Base-by-base conservation (phyloP, 2,797 vertebrate genomes). In the Manis pentadactyla region DNA sequence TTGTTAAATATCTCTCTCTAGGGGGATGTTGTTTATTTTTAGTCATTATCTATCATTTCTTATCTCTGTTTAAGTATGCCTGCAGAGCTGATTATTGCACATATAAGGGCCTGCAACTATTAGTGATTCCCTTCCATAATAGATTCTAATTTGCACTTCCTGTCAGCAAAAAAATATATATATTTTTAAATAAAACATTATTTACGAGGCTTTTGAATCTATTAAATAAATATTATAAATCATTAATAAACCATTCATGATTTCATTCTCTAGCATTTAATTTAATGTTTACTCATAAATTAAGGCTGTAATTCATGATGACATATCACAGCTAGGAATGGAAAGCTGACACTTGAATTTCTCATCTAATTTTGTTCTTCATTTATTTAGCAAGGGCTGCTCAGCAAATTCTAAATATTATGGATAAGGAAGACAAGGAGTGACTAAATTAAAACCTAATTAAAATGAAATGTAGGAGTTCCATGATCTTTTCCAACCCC, bases 241-340 rank as follows among this genome's bases (percentile, higher is more conserved):
- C 79, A 90, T 95, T 96, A 93, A 95, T 64, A 96, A 94, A 74
- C 19, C 34, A 73, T 53, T 46, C 19, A 84, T 31, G 42, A 78
- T 96, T 82, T 85, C 6, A 91, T 94, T 94, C 77, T 49, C 34
- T 91, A 90, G 21, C 19, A 86, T 91, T 97, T 94, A 94, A 89
- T 55, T 73, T 95, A 95, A 93, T 93, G 31, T 96, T 97, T 97
- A 79, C 34, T 97, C 61, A 90, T 93, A 95, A 94, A 95, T 95
- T 90, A 81, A 93, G 46, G 12, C 34, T 96, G 0, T 87, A 82
- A 88, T 81, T 12, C 39, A 49, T 74, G 4, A 74, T 93, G 87
- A 39, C 14, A 25, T 37, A 66, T 7, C 66, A 85, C 3, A 96
- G 77, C 7, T 14, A 79, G 1, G 1, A 68, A 61, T 49, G 17